phyloP scores from a whole-genome alignment of 2,113 vertebrate species.

The Etia nguti region DNA sequence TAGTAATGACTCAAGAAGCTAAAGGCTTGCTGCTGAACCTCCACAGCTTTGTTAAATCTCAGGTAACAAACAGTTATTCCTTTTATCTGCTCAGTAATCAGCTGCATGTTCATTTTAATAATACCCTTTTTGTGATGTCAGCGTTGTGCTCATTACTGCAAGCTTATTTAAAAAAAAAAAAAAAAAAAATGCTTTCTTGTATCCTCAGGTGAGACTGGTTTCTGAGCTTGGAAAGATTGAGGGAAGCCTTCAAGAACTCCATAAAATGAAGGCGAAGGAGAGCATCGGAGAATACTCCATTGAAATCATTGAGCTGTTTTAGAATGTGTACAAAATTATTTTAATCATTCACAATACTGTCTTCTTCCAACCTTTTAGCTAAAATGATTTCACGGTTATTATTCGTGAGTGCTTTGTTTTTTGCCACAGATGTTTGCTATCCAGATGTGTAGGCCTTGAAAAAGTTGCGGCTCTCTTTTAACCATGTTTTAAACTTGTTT shows the following conservation, averaged over 20 bases:
- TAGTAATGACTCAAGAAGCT: slow-evolving; percentile 89
- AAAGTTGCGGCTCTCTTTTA: background rate
- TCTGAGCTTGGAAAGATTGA: slow-evolving; percentile 93
- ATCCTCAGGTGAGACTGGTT: slow-evolving; percentile 80
- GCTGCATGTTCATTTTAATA: background rate
- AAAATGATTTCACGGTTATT: background rate
- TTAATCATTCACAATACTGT: slow-evolving; percentile 38
- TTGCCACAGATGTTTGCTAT: background rate
- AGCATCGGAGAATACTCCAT: slow-evolving; percentile 83
- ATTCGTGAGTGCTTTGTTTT: background rate
- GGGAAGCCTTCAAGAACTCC: slow-evolving; percentile 81
- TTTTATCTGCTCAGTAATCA: background rate
- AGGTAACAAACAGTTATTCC: slow-evolving; percentile 70
- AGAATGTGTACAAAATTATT: slow-evolving; percentile 58
- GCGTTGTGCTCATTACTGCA: background rate
- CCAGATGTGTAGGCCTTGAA: background rate
- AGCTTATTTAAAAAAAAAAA: background rate
- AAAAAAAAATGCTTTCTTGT: background rate
- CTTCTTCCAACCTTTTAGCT: background rate
- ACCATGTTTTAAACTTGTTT: background rate
- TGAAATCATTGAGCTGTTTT: slow-evolving; percentile 90
- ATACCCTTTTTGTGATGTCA: background rate
- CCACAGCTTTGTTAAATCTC: slow-evolving; percentile 84
- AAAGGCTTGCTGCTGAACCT: slow-evolving; percentile 79
- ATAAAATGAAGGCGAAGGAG: slow-evolving; percentile 70